Conservation (phyloP, 2,113 vertebrate genomes). For the Vombatus ursinus region DNA sequence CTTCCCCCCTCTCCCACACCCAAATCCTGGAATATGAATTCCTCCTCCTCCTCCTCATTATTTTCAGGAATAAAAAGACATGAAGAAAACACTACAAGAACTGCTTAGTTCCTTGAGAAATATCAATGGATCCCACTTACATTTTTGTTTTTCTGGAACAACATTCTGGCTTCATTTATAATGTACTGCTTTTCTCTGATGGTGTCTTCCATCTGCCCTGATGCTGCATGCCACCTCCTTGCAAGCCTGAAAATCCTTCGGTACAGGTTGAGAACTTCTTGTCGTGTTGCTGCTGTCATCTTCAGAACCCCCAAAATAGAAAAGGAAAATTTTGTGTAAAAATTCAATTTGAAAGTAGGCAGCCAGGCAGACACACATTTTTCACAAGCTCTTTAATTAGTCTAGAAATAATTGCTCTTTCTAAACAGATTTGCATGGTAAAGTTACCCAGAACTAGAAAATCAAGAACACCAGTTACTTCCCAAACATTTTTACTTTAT, state of each 20-base stretch:
- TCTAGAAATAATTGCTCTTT: slow-evolving; percentile 64
- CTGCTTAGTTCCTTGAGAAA: neutral
- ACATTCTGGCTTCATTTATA: slow-evolving; percentile 87
- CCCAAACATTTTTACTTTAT: slow-evolving; percentile 15
- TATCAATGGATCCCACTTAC: slow-evolving; percentile 77
- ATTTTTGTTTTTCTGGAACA: slow-evolving; percentile 93
- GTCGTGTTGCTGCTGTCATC: slow-evolving; percentile 87
- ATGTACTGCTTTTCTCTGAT: slow-evolving; percentile 90
- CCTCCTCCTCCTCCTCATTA: no score
- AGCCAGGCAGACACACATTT: slow-evolving; percentile 63
- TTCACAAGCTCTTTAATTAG: slow-evolving; percentile 49
- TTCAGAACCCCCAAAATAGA: slow-evolving; percentile 57
- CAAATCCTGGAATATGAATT: no score
- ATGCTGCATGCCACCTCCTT: slow-evolving; percentile 90
- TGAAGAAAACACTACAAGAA: neutral
- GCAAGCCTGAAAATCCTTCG: slow-evolving; percentile 89
- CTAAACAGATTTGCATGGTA: slow-evolving; percentile 47
- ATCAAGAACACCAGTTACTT: slow-evolving; percentile 43
- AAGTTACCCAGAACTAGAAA: neutral
- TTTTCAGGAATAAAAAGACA: neutral
- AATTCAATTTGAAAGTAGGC: slow-evolving; percentile 55
- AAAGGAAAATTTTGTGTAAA: slow-evolving; percentile 49
- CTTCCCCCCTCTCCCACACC: no score
- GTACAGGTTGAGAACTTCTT: slow-evolving; percentile 92
- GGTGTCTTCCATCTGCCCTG: slow-evolving; percentile 86